A percentile compares a stretch with the other conserved stretches of the same genome.
These are phyloP conservation scores for Speoplatyrhinus poulsoni DNA, from an alignment of 2,113 vertebrate genomes.

Conservation along the genomic window DNA sequence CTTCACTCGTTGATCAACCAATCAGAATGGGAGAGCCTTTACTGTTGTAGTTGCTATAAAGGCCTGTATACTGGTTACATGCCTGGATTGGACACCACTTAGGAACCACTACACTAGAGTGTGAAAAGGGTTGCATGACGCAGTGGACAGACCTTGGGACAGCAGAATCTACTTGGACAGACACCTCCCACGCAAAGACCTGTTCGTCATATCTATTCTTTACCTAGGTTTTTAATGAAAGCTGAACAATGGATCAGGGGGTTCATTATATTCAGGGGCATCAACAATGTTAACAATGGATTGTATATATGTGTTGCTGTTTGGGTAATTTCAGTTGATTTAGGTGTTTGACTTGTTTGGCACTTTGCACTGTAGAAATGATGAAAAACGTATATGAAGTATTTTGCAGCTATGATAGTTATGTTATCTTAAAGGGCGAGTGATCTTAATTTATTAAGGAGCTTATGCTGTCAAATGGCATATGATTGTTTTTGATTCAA, in stretches of 20 bases:
- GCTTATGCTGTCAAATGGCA: slow-evolving; percentile 34
- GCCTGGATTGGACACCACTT: no score
- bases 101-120: neutral
- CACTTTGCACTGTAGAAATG: slow-evolving; percentile 38
- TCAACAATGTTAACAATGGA: slow-evolving; percentile 12
- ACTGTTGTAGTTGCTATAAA: no score
- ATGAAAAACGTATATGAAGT: slow-evolving; percentile 1
- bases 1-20: no score
- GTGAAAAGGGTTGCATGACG: neutral
- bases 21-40: no score
- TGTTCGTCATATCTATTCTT: slow-evolving; percentile 43
- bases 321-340: slow-evolving; percentile 17
- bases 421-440: slow-evolving; percentile 28
- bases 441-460: slow-evolving; percentile 56
- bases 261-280: slow-evolving; percentile 32
- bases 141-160: slow-evolving; percentile 13
- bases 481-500: slow-evolving; percentile 21
- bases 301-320: slow-evolving; percentile 15
- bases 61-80: no score
- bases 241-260: slow-evolving; percentile 29
- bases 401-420: slow-evolving; percentile 29
- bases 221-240: slow-evolving; percentile 28
- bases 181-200: slow-evolving; percentile 14
- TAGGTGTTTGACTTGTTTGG: slow-evolving; percentile 31
- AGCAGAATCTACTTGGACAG: slow-evolving; percentile 6